Evolutionary conservation across 1,140 invertebrate genomes (phyloP).

Genomic region (Aphaenogaster ashmeadi): DNA sequence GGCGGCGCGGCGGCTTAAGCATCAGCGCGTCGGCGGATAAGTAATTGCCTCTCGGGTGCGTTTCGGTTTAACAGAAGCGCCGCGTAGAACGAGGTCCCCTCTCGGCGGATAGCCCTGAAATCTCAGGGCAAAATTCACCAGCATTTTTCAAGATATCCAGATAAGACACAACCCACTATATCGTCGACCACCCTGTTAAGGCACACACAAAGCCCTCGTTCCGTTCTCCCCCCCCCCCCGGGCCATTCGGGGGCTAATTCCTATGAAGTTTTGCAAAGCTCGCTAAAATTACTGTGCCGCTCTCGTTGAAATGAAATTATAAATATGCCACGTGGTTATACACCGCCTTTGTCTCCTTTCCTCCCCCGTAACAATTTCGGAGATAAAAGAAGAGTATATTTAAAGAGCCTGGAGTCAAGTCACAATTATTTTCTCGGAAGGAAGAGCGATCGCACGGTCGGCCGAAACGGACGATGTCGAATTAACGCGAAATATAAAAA

Average conservation of each 20-base stretch:
- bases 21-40: slow-evolving; percentile 38
- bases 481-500: slow-evolving; percentile 23
- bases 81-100: background rate
- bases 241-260: slow-evolving; percentile 43
- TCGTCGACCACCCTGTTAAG: slow-evolving; percentile 45
- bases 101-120: slow-evolving; percentile 1
- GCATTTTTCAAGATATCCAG: slow-evolving; percentile 68
- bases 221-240: background rate
- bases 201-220: background rate
- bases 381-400: slow-evolving; percentile 1
- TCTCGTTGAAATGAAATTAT: background rate
- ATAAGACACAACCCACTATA: slow-evolving; percentile 71
- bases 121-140: slow-evolving; percentile 54
- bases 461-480: background rate
- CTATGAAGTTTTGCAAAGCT: background rate
- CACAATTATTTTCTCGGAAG: background rate
- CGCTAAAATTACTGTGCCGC: slow-evolving; percentile 12
- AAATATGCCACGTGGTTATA: background rate
- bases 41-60: slow-evolving; percentile 48
- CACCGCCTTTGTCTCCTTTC: background rate
- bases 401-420: background rate
- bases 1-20: slow-evolving; percentile 26
- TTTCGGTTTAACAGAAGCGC: slow-evolving; percentile 39
- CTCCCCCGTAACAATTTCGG: background rate
- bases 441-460: background rate